Evolutionary conservation across 2,113 vertebrate genomes (phyloP), one percentile per base, ranked within the genome.

Genomic region (Chlorocebus sabaeus): DNA sequence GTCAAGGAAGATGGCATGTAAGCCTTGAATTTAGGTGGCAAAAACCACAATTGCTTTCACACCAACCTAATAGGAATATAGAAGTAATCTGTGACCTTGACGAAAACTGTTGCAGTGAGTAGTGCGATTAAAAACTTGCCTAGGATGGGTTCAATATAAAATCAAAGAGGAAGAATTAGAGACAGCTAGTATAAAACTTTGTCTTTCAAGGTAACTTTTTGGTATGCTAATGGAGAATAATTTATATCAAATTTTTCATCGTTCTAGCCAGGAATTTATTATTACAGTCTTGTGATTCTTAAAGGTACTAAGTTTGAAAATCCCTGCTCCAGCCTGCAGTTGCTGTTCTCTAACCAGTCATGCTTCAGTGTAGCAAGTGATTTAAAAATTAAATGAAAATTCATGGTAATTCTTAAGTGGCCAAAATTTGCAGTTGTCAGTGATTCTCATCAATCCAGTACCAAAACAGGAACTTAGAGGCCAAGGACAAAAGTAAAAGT

Each of bases 381-480:
- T 57, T 92, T 90, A 50, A 94, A 92, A 87, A 85, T 70, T 67
- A 72, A 67, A 17, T 81, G 27, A 67, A 90, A 82, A 72, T 25
- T 38, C 27, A 32, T 59, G 52, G 22, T 27, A 6, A 32, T 86
- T 95, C 20, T 84, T 55, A 55, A 88, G 27, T 57, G 73, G 50
- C 61, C 80, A 35, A 76, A 90, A 96, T 97, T 94, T 93, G 57
- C 76, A 90, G 27, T 59, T 84, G 57, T 96, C 95, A 95, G 79
- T 87, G 50, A 93, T 90, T 95, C 75, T 97, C 57, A 79, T 80
- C 64, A 82, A 17, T 92, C 57, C 25, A 45, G 16, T 94, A 90
- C 90, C 27, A 96, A 96, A 98, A 98, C 67, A 97, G 70, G 35
- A 97, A 97, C 96, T 88, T 94, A 76, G 79, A 98, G 96, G 81